Percentiles rank a stretch among this genome's conserved stretches.
These are phyloP conservation scores for Felis chaus DNA, from an alignment of 2,113 vertebrate species.

Conservation along the genomic window DNA sequence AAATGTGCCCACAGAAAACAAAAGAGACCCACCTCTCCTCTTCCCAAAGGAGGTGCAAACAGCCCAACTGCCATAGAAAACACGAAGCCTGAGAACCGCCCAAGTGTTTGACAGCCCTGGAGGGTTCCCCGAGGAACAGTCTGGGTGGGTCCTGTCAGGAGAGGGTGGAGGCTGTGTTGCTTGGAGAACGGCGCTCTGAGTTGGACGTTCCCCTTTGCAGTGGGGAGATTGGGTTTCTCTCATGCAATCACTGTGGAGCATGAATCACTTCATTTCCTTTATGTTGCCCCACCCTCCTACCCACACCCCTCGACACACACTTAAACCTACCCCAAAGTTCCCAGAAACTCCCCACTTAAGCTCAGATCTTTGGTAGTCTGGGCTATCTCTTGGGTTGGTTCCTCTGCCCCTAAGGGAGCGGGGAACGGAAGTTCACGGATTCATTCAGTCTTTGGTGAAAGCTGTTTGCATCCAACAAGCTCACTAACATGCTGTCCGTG, in stretches of 20 bases:
- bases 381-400: neutral
- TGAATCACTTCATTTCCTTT: conserved; percentile 42
- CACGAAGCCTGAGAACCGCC: neutral
- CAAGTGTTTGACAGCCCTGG: neutral
- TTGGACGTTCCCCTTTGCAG: neutral
- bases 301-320: neutral
- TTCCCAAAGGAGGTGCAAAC: neutral
- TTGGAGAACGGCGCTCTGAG: neutral
- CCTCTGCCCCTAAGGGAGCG: neutral
- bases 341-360: neutral
- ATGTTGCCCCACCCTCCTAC: neutral
- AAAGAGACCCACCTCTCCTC: neutral
- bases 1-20: conserved; percentile 57
- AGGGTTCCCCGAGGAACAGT: neutral
- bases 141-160: neutral
- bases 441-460: neutral
- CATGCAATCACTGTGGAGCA: neutral
- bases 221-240: conserved; percentile 44
- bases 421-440: neutral
- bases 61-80: conserved; percentile 26
- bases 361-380: neutral
- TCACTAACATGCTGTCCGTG: neutral
- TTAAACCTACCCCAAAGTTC: neutral
- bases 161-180: conserved; percentile 42
- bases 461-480: neutral